A percentile compares a stretch with the other conserved stretches of the same genome.
Conservation (phyloP, 2,888 invertebrate genomes). For the Melanargia galathea region DNA sequence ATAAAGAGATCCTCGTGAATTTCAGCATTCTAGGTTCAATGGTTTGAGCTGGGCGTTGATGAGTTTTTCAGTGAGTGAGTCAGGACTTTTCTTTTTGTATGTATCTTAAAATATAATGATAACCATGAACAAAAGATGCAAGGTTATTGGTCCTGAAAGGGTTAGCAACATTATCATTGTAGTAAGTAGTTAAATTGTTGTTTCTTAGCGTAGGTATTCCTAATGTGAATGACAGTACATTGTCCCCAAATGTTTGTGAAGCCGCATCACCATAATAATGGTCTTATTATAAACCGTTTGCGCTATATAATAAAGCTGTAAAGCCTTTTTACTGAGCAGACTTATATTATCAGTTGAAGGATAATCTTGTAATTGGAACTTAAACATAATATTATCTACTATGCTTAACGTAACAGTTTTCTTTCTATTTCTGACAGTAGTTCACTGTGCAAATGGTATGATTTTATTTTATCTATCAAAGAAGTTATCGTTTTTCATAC, state of each 20-base stretch:
- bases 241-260: conserved; percentile 15
- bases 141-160: background rate
- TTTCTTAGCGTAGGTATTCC: background rate
- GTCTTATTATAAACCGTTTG: conserved; percentile 2
- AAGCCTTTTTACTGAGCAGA: conserved; percentile 23
- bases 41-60: too few species aligned
- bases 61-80: too few species aligned
- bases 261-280: conserved; percentile 31
- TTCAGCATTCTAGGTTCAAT: too few species aligned
- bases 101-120: background rate
- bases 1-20: too few species aligned
- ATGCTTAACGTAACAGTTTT: background rate
- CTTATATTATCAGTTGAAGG: conserved; percentile 17
- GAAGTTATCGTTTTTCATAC: background rate
- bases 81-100: too few species aligned
- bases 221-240: conserved; percentile 2
- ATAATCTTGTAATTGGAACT: background rate
- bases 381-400: background rate
- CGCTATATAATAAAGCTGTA: conserved; percentile 28
- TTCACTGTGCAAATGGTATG: conserved; percentile 7
- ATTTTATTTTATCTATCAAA: background rate
- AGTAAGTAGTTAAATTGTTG: background rate
- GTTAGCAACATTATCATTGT: background rate
- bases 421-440: background rate
- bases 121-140: background rate